Percentiles rank a stretch among this genome's conserved stretches.
Evolutionary conservation across 2,113 vertebrate genomes (phyloP).

Genomic region (Oncorhynchus mykiss): DNA sequence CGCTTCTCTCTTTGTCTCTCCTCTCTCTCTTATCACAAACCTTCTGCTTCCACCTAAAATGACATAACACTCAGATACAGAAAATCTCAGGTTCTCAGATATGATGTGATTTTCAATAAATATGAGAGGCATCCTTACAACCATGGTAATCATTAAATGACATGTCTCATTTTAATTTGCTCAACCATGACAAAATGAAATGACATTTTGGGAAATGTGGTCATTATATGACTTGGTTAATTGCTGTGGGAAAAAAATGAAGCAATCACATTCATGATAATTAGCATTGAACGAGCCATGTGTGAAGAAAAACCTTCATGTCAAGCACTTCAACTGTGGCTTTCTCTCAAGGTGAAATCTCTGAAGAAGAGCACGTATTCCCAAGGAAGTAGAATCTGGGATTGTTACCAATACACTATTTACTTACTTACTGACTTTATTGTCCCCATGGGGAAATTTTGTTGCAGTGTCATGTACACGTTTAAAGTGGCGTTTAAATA

Average conservation of each 20-base stretch:
- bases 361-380: neutral
- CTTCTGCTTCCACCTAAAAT: no score
- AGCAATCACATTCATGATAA: conserved; percentile 18
- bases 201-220: no score
- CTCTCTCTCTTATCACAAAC: neutral
- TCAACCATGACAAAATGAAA: neutral
- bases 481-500: no score
- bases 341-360: neutral
- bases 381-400: neutral
- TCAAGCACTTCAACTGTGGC: neutral
- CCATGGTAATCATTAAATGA: no score
- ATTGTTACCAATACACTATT: neutral
- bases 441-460: no score
- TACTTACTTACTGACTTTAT: no score
- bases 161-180: neutral
- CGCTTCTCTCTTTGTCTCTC: neutral
- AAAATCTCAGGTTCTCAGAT: no score
- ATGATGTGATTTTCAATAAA: no score
- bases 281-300: conserved; percentile 43
- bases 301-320: conserved; percentile 54
- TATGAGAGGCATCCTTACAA: no score
- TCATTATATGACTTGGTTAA: conserved; percentile 9
- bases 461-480: no score
- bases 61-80: no score
- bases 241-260: conserved; percentile 13